A percentile compares a stretch with the other conserved stretches of the same genome.
phyloP scores from a whole-genome alignment of 2,797 vertebrate genomes.

The Mionectes olivaceus region DNA sequence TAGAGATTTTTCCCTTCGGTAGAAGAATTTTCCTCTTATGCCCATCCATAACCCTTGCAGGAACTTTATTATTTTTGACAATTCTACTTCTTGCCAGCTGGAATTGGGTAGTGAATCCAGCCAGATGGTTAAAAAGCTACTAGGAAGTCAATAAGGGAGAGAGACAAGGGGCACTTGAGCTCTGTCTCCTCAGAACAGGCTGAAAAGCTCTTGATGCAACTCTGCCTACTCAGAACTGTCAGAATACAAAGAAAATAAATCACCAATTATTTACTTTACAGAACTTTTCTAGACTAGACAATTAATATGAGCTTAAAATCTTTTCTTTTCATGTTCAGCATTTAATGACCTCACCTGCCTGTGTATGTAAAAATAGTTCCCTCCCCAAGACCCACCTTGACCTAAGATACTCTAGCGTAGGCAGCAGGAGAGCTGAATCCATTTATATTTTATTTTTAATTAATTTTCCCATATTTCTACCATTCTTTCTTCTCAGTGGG shows the following conservation, averaged over 20 bases:
- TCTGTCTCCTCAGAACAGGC: background rate
- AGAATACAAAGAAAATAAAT: background rate
- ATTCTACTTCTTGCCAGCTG: background rate
- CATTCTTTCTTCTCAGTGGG: background rate
- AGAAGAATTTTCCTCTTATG: background rate
- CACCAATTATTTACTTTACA: background rate
- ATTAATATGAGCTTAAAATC: background rate
- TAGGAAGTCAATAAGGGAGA: background rate
- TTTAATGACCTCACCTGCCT: background rate
- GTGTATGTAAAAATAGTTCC: background rate
- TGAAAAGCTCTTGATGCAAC: background rate
- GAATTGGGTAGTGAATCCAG: background rate
- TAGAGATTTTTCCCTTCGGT: background rate
- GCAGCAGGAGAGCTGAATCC: background rate
- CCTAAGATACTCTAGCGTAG: background rate
- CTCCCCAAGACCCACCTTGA: background rate
- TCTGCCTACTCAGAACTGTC: background rate
- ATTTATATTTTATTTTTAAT: conserved; percentile 11
- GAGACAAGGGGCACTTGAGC: background rate
- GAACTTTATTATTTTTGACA: background rate
- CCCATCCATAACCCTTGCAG: background rate
- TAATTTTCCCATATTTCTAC: background rate
- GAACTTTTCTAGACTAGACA: background rate
- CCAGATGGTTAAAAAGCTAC: background rate
- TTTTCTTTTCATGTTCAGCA: background rate